These are phyloP conservation scores for Spheniscus humboldti DNA, from an alignment of 2,797 vertebrate species.

Conservation along the genomic window DNA sequence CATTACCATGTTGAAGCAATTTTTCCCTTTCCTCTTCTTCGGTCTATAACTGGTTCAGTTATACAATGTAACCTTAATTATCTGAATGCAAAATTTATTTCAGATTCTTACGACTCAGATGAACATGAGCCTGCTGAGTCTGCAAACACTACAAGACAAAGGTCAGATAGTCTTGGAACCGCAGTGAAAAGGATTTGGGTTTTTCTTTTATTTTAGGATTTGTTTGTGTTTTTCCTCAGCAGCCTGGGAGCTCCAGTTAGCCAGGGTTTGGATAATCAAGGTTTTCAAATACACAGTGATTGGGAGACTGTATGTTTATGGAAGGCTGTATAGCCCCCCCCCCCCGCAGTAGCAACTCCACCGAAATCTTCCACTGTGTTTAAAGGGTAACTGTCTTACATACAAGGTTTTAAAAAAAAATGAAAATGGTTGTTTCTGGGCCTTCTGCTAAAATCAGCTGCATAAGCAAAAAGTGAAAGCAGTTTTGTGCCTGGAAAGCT, in stretches of 20 bases:
- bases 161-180: neutral
- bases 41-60: neutral
- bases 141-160: neutral
- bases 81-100: neutral
- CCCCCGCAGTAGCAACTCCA: neutral
- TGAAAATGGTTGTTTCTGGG: accelerated
- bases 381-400: neutral
- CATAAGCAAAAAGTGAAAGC: neutral
- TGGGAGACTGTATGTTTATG: neutral
- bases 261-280: neutral
- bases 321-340: accelerated
- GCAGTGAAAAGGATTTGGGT: neutral
- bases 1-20: neutral
- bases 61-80: neutral
- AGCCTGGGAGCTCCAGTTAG: neutral
- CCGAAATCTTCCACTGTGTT: neutral
- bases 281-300: neutral
- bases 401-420: neutral
- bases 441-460: neutral
- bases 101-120: neutral
- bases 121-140: neutral
- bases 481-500: neutral
- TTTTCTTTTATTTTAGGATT: neutral
- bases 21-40: neutral
- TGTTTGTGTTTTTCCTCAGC: neutral